Conservation (phyloP, 2,888 invertebrate species). For the Cactoblastis cactorum region DNA sequence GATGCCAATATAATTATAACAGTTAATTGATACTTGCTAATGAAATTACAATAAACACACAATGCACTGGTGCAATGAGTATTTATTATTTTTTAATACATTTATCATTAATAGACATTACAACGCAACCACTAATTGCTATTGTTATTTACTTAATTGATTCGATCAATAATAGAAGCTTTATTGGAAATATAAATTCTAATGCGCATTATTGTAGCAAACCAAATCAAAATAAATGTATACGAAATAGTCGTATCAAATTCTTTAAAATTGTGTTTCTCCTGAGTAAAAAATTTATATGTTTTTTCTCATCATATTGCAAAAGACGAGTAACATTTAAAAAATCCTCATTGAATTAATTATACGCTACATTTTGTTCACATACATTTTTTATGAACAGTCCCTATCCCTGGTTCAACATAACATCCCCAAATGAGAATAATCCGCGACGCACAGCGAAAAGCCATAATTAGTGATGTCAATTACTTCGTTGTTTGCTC, state of each 20-base stretch:
- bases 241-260: too few relatives aligned
- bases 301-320: too few relatives aligned
- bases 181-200: too few relatives aligned
- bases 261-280: too few relatives aligned
- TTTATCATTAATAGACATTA: neutral
- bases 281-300: too few relatives aligned
- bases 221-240: too few relatives aligned
- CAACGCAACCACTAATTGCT: conserved; percentile 13
- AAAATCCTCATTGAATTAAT: too few relatives aligned
- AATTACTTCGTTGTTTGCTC: conserved; percentile 9
- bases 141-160: conserved; percentile 16
- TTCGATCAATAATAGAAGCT: conserved; percentile 2
- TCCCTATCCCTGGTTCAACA: neutral
- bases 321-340: too few relatives aligned
- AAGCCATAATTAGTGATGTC: conserved; percentile 7
- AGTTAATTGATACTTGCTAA: conserved; percentile 43
- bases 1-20: conserved; percentile 55
- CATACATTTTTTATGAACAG: neutral
- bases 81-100: neutral
- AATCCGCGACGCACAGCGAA: neutral
- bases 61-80: neutral
- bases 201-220: too few relatives aligned
- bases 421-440: neutral
- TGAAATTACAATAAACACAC: conserved; percentile 21
- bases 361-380: neutral